A percentile compares a stretch with the other conserved stretches of the same genome.
Conservation (phyloP, 2,888 invertebrate genomes). For the Dermolepida albohirtum region DNA sequence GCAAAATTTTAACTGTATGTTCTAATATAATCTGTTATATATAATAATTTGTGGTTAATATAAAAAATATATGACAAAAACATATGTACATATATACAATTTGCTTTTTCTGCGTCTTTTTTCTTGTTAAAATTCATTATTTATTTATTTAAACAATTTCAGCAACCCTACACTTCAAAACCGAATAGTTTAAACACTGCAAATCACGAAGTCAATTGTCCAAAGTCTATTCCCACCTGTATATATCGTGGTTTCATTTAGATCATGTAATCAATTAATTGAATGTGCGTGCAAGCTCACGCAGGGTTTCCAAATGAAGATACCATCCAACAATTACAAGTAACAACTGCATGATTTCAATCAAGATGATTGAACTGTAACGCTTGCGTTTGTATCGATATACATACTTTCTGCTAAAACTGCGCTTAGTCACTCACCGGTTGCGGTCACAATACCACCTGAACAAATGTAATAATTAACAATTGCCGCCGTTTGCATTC, state of each 20-base stretch:
- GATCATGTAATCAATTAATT: constrained; percentile 15
- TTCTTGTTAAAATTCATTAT: too few relatives aligned
- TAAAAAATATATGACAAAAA: too few relatives aligned
- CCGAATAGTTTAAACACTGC: too few relatives aligned
- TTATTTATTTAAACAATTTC: too few relatives aligned
- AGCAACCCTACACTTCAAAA: too few relatives aligned
- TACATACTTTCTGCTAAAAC: neutral
- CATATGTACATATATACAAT: too few relatives aligned
- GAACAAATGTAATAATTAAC: constrained; percentile 5
- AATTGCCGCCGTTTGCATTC: neutral
- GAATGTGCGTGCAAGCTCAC: constrained; percentile 23
- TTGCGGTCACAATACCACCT: neutral
- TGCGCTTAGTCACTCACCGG: constrained; percentile 12
- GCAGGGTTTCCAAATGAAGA: constrained; percentile 25
- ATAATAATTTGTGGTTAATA: too few relatives aligned
- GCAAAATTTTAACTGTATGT: too few relatives aligned
- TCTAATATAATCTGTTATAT: too few relatives aligned
- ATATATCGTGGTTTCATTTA: constrained; percentile 8
- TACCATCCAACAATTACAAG: constrained; percentile 24
- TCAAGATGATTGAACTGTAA: constrained; percentile 13
- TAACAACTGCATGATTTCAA: constrained; percentile 19
- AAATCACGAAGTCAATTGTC: too few relatives aligned
- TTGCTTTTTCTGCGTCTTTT: too few relatives aligned
- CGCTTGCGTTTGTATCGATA: constrained; percentile 18
- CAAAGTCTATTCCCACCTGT: neutral